Percentiles rank a stretch among this genome's conserved stretches.
These are phyloP conservation scores for Mustela lutreola DNA, from an alignment of 2,113 vertebrate species.

Conservation along the genomic window DNA sequence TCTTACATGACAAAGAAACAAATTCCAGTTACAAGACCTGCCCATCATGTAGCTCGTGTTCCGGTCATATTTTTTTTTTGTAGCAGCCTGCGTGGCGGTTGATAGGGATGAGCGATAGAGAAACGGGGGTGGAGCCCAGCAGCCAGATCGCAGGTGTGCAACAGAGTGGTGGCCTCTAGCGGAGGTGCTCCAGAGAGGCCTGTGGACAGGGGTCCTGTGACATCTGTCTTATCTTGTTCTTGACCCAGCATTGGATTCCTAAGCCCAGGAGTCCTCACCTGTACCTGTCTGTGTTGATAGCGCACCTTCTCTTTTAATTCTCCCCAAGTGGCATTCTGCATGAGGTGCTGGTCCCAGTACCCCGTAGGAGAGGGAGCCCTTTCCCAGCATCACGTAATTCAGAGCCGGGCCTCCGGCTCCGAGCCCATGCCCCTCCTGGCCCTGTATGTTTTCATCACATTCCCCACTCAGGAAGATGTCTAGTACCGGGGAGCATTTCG, in stretches of 20 bases:
- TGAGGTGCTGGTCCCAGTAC: not conserved
- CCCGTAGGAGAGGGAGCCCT: not conserved
- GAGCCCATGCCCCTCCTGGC: not conserved
- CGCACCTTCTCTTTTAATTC: not conserved
- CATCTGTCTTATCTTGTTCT: not conserved
- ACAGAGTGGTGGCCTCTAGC: not conserved
- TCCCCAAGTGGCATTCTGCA: not conserved
- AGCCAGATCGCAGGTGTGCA: not conserved
- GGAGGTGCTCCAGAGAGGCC: not conserved
- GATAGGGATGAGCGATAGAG: not conserved
- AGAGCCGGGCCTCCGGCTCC: not conserved
- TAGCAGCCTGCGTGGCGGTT: accelerated
- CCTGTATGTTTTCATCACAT: not conserved
- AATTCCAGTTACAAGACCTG: not conserved
- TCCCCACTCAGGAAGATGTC: not conserved
- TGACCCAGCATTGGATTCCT: not conserved
- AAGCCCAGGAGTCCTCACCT: not conserved
- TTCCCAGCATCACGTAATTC: not conserved
- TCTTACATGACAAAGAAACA: conserved; percentile 34
- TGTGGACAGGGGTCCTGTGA: not conserved
- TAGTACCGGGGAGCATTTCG: not conserved
- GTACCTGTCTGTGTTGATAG: not conserved
- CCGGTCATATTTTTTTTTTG: not conserved
- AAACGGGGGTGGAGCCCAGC: not conserved
- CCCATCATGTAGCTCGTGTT: not conserved